These are phyloP conservation scores for Sinocyclocheilus anophthalmus DNA, from an alignment of 2,113 vertebrate genomes.

Conservation along the genomic window DNA sequence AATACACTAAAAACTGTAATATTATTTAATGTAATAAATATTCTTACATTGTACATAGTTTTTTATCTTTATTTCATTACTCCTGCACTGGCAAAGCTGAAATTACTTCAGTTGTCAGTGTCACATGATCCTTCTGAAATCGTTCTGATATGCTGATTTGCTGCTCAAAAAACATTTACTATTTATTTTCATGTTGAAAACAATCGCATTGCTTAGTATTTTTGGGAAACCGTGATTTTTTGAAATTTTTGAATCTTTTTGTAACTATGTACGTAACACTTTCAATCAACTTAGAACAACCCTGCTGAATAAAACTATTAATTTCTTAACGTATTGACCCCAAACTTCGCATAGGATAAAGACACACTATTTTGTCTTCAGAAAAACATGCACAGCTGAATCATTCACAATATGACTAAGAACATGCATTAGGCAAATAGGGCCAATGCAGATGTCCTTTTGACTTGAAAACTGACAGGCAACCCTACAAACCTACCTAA, in stretches of 20 bases:
- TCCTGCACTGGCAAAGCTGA: too few species aligned
- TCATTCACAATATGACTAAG: not conserved
- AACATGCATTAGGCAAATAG: not conserved
- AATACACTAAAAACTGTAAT: too few species aligned
- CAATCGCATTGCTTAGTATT: not conserved
- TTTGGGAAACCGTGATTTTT: not conserved
- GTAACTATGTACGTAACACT: not conserved
- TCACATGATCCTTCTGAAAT: too few species aligned
- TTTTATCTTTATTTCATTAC: too few species aligned
- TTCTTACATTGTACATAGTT: too few species aligned
- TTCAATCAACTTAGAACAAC: not conserved
- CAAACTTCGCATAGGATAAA: not conserved
- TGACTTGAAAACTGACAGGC: not conserved
- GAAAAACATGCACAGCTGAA: not conserved
- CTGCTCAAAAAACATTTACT: too few species aligned
- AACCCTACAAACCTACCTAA: slow-evolving; percentile 80
- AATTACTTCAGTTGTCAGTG: too few species aligned
- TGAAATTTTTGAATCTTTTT: not conserved
- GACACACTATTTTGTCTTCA: not conserved
- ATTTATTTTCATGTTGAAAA: not conserved
- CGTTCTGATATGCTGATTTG: too few species aligned
- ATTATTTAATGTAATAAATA: too few species aligned
- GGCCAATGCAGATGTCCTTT: not conserved
- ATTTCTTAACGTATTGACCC: not conserved
- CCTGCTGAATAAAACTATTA: not conserved